Percentiles rank a stretch among this genome's conserved stretches.
Evolutionary conservation across 2,113 vertebrate species (phyloP).

Genomic region (Prietella phreatophila): DNA sequence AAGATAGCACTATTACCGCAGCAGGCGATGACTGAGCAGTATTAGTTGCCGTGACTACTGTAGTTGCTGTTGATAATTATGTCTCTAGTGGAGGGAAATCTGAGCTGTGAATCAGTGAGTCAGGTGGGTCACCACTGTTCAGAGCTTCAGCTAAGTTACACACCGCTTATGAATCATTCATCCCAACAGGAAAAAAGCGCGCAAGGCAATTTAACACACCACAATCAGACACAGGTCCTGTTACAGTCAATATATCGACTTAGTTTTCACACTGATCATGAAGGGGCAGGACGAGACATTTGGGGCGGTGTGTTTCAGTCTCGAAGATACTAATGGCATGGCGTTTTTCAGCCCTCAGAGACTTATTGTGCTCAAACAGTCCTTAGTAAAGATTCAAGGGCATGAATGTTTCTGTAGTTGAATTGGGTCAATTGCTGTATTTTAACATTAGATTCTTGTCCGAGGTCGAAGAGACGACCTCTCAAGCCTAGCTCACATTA

Average conservation of each 20-base stretch:
- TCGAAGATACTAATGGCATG: background rate
- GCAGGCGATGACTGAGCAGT: background rate
- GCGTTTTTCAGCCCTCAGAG: too few species aligned
- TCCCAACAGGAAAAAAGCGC: constrained; percentile 67
- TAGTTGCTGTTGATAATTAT: constrained; percentile 31
- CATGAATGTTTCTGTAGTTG: background rate
- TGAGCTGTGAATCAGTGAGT: constrained; percentile 50
- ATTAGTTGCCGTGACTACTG: constrained; percentile 34
- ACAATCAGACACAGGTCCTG: constrained; percentile 73
- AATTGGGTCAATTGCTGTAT: background rate
- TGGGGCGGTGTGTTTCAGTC: background rate
- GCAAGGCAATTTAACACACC: constrained; percentile 65
- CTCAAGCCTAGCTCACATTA: too few species aligned
- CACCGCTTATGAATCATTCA: constrained; percentile 70
- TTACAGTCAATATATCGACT: constrained; percentile 62
- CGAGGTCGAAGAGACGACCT: too few species aligned
- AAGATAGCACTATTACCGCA: background rate
- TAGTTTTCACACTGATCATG: constrained; percentile 64
- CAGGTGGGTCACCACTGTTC: constrained; percentile 32
- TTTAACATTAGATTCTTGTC: background rate
- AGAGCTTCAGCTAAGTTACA: constrained; percentile 67
- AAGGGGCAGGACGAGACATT: background rate
- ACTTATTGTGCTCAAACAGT: background rate
- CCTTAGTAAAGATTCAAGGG: background rate
- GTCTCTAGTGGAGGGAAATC: constrained; percentile 41